Evolutionary conservation across 2,888 invertebrate genomes (phyloP).

Genomic region (Sepioteuthis lessoniana): DNA sequence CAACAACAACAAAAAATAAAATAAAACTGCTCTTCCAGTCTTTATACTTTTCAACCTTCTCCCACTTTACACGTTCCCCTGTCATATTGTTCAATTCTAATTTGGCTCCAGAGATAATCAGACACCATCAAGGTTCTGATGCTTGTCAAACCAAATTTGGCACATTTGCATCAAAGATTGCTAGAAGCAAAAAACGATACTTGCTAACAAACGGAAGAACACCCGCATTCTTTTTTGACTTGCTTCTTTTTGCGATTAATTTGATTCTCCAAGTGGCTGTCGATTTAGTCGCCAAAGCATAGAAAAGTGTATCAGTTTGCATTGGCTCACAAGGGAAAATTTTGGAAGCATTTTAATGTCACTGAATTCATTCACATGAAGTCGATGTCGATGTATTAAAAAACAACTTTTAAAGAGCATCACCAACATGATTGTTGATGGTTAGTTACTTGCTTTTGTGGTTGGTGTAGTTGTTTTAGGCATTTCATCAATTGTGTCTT

Average conservation of each 20-base stretch:
- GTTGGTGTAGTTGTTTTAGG: too few species aligned
- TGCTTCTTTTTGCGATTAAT: not conserved
- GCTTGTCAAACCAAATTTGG: not conserved
- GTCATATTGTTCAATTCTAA: not conserved
- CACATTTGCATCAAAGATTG: not conserved
- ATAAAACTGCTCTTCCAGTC: not conserved
- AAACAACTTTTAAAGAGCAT: too few species aligned
- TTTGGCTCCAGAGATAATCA: not conserved
- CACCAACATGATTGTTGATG: too few species aligned
- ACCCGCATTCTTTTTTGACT: not conserved
- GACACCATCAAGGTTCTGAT: not conserved
- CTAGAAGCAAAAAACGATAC: not conserved
- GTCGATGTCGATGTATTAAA: too few species aligned
- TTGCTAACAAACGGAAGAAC: not conserved
- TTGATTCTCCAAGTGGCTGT: not conserved
- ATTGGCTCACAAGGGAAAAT: too few species aligned
- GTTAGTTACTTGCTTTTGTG: too few species aligned
- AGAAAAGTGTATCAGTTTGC: too few species aligned
- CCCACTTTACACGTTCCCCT: not conserved
- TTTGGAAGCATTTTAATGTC: too few species aligned
- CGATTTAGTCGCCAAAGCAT: not conserved
- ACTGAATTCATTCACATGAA: too few species aligned
- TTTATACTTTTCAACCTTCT: too few species aligned
- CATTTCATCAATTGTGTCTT: too few species aligned
- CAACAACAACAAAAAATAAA: not conserved